Conservation (phyloP, 2,888 invertebrate species). For the Drosophila fulvimacula region DNA sequence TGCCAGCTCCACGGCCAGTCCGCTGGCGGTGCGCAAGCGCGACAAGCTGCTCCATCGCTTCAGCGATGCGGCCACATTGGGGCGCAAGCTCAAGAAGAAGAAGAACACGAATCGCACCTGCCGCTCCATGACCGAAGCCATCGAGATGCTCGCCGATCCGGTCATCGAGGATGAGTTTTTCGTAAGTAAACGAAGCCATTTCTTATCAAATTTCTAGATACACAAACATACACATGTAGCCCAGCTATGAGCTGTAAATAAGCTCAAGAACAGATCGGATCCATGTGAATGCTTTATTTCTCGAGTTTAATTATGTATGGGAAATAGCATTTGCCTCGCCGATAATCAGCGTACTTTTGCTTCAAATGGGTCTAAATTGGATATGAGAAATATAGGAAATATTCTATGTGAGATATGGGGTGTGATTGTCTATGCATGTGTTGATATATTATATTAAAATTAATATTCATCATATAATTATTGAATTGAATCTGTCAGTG, state of each 20-base stretch:
- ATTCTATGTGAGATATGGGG: not conserved
- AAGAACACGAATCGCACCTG: constrained; percentile 84
- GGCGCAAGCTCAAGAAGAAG: constrained; percentile 84
- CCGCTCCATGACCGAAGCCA: constrained; percentile 85
- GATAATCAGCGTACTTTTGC: constrained; percentile 6
- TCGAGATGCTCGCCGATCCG: constrained; percentile 85
- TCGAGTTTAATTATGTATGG: constrained; percentile 27
- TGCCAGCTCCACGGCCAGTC: constrained; percentile 82
- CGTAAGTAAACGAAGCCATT: constrained; percentile 80
- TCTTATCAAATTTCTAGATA: constrained; percentile 23
- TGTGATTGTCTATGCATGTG: not conserved
- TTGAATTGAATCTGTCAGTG: too few relatives aligned
- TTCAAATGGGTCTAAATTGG: not conserved
- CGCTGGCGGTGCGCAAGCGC: constrained; percentile 83
- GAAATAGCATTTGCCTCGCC: constrained; percentile 13
- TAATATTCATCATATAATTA: not conserved
- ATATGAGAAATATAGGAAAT: not conserved
- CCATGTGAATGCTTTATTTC: constrained; percentile 19
- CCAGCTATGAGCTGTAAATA: not conserved
- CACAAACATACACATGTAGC: not conserved
- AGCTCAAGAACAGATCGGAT: constrained; percentile 15
- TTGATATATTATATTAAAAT: not conserved
- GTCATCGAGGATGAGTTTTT: constrained; percentile 85
- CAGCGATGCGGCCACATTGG: constrained; percentile 85
- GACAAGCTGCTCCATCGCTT: constrained; percentile 84